Evolutionary conservation across 2,888 invertebrate species (phyloP).

Genomic region (Scotopteryx bipunctaria): DNA sequence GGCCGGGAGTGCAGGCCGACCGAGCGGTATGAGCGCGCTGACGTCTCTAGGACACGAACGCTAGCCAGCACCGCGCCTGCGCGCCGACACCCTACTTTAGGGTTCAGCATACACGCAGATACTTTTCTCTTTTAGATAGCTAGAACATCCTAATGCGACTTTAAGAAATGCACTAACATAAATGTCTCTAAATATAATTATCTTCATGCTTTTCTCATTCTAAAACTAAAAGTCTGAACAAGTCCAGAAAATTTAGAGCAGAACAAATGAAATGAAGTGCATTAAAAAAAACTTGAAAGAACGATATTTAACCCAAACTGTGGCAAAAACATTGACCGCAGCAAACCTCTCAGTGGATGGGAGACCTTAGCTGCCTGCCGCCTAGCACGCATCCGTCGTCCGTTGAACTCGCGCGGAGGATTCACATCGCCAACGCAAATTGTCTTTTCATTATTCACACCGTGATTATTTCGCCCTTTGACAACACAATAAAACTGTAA

Average conservation of each 20-base stretch:
- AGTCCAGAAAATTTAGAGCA: too few species aligned
- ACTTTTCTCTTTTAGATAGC: constrained; percentile 21
- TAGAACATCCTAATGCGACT: too few species aligned
- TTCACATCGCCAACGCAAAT: constrained; percentile 73
- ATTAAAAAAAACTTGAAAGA: too few species aligned
- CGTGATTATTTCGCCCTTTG: constrained; percentile 70
- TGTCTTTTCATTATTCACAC: constrained; percentile 79
- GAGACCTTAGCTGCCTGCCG: constrained; percentile 33
- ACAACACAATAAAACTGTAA: constrained; percentile 41
- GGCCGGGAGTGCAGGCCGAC: constrained; percentile 57
- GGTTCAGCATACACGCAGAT: constrained; percentile 51
- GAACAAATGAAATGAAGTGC: too few species aligned
- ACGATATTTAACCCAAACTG: too few species aligned
- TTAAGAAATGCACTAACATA: too few species aligned
- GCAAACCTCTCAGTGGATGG: constrained; percentile 35
- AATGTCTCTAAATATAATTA: too few species aligned
- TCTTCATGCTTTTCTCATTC: too few species aligned
- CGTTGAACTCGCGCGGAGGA: constrained; percentile 67
- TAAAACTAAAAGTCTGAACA: too few species aligned
- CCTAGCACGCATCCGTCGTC: constrained; percentile 55
- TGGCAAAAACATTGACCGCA: background rate
- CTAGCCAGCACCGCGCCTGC: constrained; percentile 68
- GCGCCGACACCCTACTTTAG: constrained; percentile 57
- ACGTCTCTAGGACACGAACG: constrained; percentile 58
- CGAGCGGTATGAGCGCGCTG: constrained; percentile 64